Conservation (phyloP, 2,797 vertebrate genomes). For the Chaenodraco wilsoni region DNA sequence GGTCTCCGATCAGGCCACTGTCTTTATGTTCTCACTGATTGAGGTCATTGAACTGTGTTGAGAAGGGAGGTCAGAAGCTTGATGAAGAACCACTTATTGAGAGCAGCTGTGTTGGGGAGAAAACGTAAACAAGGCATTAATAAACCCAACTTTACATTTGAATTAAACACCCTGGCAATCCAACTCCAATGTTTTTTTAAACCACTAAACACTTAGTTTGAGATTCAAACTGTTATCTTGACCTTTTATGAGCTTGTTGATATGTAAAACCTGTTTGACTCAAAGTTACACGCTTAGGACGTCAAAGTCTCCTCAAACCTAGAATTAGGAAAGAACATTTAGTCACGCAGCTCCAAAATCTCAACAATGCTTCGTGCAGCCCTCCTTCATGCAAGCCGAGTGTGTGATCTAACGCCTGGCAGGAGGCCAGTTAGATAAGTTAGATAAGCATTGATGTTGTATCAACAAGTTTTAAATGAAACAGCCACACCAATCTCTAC, state of each 20-base stretch:
- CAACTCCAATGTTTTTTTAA: background rate
- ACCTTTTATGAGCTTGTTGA: background rate
- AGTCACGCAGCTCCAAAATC: background rate
- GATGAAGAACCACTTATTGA: background rate
- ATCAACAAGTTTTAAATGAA: background rate
- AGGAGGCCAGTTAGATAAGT: no score
- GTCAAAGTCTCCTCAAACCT: background rate
- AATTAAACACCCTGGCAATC: background rate
- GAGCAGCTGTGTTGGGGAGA: background rate
- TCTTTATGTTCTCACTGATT: no score
- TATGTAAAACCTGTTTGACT: background rate
- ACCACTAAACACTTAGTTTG: background rate
- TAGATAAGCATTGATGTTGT: no score
- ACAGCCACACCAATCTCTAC: background rate
- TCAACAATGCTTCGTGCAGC: background rate
- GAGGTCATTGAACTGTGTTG: background rate
- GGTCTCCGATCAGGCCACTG: constrained; percentile 55
- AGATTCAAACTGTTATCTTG: background rate
- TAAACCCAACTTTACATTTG: background rate
- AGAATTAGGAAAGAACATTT: background rate
- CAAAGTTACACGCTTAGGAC: no score
- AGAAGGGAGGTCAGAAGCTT: background rate
- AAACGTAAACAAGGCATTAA: background rate
- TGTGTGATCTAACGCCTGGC: no score
- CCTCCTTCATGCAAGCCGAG: background rate